Evolutionary conservation across 2,113 vertebrate species (phyloP).

Genomic region (Ammodytes marinus): DNA sequence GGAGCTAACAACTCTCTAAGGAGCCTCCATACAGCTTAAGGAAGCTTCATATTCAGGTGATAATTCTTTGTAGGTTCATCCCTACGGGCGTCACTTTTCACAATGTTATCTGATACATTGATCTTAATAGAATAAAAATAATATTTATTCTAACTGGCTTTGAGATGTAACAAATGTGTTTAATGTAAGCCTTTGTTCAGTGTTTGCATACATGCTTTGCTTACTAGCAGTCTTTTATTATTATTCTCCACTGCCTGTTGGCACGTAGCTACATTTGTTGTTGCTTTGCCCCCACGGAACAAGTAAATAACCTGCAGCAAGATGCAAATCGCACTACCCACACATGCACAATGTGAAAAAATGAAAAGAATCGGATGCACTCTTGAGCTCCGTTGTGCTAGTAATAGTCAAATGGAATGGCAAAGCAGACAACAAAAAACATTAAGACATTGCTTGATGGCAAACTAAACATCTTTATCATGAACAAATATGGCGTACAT

Average conservation of each 20-base stretch:
- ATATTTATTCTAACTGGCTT: no score
- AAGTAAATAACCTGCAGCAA: background rate
- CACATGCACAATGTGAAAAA: background rate
- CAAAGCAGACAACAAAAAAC: no score
- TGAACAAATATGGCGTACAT: background rate
- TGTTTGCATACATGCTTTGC: no score
- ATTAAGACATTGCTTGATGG: no score
- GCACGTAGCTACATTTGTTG: background rate
- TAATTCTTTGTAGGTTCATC: background rate
- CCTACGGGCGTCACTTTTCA: no score
- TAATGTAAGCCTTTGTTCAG: no score
- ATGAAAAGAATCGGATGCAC: no score
- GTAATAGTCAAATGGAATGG: background rate
- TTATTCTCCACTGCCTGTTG: background rate
- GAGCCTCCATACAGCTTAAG: background rate
- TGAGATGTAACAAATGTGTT: no score
- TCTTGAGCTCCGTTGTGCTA: background rate
- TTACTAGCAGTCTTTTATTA: no score
- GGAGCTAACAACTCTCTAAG: background rate
- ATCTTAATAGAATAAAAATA: no score
- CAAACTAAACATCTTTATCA: background rate
- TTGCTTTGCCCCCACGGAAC: no score
- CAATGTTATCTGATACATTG: no score
- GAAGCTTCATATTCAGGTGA: constrained; percentile 4
- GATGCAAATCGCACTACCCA: background rate